Base-by-base conservation (phyloP, 2,888 invertebrate genomes). In the Patella pellucida region DNA sequence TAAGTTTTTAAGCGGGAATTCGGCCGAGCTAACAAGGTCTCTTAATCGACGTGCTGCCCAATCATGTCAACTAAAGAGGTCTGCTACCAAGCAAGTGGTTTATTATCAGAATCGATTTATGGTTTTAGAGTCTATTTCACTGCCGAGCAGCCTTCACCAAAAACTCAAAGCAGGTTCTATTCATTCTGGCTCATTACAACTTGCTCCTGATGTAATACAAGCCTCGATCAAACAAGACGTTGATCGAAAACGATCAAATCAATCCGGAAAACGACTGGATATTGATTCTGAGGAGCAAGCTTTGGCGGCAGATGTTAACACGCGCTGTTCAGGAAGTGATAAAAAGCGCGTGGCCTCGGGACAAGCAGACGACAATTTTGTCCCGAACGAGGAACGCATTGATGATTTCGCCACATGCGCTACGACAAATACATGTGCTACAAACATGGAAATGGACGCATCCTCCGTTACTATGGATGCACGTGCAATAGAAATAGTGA, bases 401-500 rank as follows among this genome's bases (percentile, higher is more conserved):
- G 23, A 19, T 31, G 27, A 19, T 23, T 23, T 52, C 31, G 31
- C 41, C 23, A 23, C 23, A 15, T 41, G 54, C 72, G 54, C 23
- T 56, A 56, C 70, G 56, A 41, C 62, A 52, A 16, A 69, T 51
- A 67, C 74, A n/a, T 74, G 74, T 50, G 50, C 73, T 19, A 69
- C 73, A 41, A 72, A 74, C 14, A 77, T 83, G 76, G 78, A 78
- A 41, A 82, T 81, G 79, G 81, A 82, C 69, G 81, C 81, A 23
- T 76, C 81, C 15, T 80, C 81, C 19, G 81, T 79, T 19, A 80
- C 76, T 9, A 84, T 84, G 85, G 85, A 85, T 73, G 78, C 84
- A n/a, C 79, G 84, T 51, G 85, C 82, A 50, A 84, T 86, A 62
- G 86, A 85, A 75, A 84, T 86, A 69, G 82, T 85, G 12, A 81